Evolutionary conservation across 2,113 vertebrate species (phyloP), one percentile per base, ranked within the genome.

Genomic region (Neotoma lepida): DNA sequence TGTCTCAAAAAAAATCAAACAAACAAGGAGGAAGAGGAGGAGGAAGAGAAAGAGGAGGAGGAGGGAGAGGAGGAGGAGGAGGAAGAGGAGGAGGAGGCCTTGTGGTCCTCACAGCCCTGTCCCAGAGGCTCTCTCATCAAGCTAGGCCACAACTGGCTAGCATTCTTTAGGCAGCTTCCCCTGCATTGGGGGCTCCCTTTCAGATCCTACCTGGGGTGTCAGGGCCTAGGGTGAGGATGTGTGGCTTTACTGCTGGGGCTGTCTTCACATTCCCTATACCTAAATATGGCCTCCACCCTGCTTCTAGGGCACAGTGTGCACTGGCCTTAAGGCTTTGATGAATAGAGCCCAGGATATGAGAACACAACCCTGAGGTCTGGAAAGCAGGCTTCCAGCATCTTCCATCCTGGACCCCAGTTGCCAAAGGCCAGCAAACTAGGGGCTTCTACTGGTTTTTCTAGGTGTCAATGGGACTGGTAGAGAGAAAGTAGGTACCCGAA

Each of bases 401-500:
- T 4, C 26, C 56, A 41, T 17, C 56, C 54, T 30, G 14, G 14
- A 61, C 14, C 30, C 13, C 14, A 26, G 71, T 22, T 9, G 88
- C 30, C 2, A 44, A 61, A 22, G 18, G 64, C 84, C 4, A 6
- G 1, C n/a, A n/a, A 63, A 15, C 39, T 46, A 6, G 56, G 58
- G 76, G 63, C 15, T 15, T 33, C 22, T 44, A 14, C 56, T 51
- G 30, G 35, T 71, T 54, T 54, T 30, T 35, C 44, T 24, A 4
- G 30, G 1, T 56, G 41, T 76, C 9, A 0, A 2, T n/a, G 77
- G 39, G 44, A 30, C 7, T 1, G 14, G 30, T 7, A 2, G 5
- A 18, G 63, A 20, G 44, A 64, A 85, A 30, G 5, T 0, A 2
- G 70, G 9, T 28, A 46, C 6, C 0, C 15, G 4, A 3, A 5